Evolutionary conservation across 2,113 vertebrate genomes (phyloP).

Genomic region (Octodon degus): DNA sequence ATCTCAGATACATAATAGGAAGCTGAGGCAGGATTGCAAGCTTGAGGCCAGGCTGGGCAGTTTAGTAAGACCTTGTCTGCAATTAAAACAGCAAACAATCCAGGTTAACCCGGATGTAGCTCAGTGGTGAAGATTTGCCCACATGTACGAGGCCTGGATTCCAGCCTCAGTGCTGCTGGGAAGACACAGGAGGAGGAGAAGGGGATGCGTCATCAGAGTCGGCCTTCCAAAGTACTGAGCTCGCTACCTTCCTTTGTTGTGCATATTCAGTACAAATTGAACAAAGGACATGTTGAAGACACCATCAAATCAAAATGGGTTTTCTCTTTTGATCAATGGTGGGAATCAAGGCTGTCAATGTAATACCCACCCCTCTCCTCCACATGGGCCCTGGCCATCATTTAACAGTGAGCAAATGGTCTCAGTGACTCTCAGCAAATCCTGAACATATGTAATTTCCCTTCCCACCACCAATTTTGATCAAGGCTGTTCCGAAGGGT

Average conservation of each 20-base stretch:
- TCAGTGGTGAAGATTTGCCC: not conserved
- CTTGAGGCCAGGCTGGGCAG: no score
- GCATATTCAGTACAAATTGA: not conserved
- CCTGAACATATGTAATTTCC: conserved; percentile 14
- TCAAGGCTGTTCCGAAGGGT: conserved; percentile 34
- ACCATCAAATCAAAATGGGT: not conserved
- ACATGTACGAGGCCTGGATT: not conserved
- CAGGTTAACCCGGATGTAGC: not conserved
- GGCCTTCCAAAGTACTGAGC: not conserved
- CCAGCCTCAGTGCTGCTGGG: not conserved
- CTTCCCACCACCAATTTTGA: conserved; percentile 34
- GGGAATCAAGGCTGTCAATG: not conserved
- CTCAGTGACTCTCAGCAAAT: conserved; percentile 46
- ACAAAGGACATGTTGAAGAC: not conserved
- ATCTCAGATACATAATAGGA: not conserved
- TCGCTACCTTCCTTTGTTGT: not conserved
- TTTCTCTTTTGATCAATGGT: not conserved
- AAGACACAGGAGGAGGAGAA: not conserved
- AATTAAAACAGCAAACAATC: no score
- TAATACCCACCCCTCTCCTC: not conserved
- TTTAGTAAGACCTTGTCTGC: not conserved
- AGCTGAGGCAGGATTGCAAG: not conserved
- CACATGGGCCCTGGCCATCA: not conserved
- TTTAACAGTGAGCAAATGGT: conserved; percentile 13
- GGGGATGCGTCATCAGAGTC: not conserved